Evolutionary conservation across 2,888 invertebrate species (phyloP).

Genomic region (Stramonita haemastoma): DNA sequence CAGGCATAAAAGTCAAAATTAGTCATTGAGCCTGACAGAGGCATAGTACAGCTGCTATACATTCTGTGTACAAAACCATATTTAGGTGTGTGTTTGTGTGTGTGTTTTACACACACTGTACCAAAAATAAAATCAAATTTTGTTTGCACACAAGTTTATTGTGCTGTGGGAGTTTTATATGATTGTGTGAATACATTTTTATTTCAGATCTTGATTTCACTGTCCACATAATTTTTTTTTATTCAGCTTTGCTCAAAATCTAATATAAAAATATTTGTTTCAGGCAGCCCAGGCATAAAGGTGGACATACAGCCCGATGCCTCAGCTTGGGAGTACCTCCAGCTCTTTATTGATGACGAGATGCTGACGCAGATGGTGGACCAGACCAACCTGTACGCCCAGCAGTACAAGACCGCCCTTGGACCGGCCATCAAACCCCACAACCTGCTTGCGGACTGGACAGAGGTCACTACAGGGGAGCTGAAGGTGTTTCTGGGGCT

Average conservation of each 20-base stretch:
- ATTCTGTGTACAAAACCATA: no score
- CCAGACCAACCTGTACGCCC: slow-evolving; percentile 26
- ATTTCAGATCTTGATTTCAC: no score
- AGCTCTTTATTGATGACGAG: background rate
- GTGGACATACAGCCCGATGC: background rate
- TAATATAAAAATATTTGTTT: background rate
- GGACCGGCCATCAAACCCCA: slow-evolving; percentile 8
- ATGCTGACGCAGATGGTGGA: background rate
- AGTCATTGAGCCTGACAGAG: no score
- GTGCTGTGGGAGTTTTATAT: background rate
- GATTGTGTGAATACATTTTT: background rate
- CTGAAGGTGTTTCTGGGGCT: background rate
- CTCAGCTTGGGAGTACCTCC: slow-evolving; percentile 14
- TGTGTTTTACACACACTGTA: background rate
- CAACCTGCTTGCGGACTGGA: background rate
- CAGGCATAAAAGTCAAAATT: no score
- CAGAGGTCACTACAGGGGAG: background rate
- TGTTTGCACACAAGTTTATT: background rate
- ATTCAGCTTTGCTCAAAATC: no score
- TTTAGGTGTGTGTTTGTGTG: background rate
- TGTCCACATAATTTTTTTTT: no score
- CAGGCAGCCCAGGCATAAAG: slow-evolving; percentile 7
- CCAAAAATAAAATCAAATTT: no score
- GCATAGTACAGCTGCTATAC: no score
- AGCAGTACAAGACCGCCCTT: background rate